These are phyloP conservation scores for Drosophila anomalata DNA, from an alignment of 2,888 invertebrate species.

Conservation along the genomic window DNA sequence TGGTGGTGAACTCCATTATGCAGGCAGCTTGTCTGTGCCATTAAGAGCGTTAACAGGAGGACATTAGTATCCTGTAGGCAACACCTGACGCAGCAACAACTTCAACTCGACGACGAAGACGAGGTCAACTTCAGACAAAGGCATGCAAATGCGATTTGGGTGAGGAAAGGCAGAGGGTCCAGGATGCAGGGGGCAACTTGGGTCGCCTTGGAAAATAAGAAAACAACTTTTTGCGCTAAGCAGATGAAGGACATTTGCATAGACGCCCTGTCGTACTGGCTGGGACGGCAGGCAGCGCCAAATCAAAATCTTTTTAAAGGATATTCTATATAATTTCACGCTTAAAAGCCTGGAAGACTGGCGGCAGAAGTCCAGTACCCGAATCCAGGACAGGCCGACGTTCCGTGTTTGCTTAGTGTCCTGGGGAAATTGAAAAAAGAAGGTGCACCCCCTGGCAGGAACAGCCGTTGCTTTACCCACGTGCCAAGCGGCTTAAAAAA, in stretches of 20 bases:
- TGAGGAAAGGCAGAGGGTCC: not conserved
- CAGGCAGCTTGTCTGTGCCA: constrained; percentile 70
- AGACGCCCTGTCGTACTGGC: constrained; percentile 38
- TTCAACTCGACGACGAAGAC: constrained; percentile 22
- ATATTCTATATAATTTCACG: constrained; percentile 74
- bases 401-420: constrained; percentile 63
- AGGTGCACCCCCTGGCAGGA: constrained; percentile 39
- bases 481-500: constrained; percentile 73
- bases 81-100: constrained; percentile 65
- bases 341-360: constrained; percentile 54
- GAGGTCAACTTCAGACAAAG: constrained; percentile 77
- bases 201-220: constrained; percentile 67
- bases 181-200: constrained; percentile 26
- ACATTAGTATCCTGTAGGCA: constrained; percentile 69
- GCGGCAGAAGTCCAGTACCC: constrained; percentile 27
- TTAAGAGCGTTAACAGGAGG: constrained; percentile 66
- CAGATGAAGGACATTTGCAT: constrained; percentile 77
- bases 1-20: constrained; percentile 45
- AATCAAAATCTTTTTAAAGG: constrained; percentile 78
- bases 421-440: constrained; percentile 62
- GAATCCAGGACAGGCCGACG: constrained; percentile 7
- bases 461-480: constrained; percentile 75
- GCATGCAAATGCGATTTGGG: constrained; percentile 70
- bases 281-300: constrained; percentile 41
- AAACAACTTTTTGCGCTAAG: constrained; percentile 76